Percentiles rank a stretch among this genome's conserved stretches.
Conservation (phyloP, 2,797 vertebrate species). For the Poeciliopsis paucimaculata region DNA sequence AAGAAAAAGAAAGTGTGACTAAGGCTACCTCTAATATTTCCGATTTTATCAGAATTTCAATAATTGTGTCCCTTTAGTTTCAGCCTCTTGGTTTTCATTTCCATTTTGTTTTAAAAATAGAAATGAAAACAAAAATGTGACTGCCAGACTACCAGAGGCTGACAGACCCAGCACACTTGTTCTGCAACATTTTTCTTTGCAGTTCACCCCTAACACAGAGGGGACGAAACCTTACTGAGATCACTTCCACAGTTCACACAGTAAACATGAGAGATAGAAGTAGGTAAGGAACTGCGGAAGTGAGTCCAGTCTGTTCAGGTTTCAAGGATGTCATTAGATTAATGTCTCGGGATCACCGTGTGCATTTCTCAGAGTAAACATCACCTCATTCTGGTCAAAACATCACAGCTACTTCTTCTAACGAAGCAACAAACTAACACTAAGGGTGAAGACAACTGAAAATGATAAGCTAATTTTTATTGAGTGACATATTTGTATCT, state of each 20-base stretch:
- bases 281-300: conserved; percentile 47
- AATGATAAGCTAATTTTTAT: conserved; percentile 14
- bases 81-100: conserved; percentile 19
- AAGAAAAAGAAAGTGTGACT: conserved; percentile 40
- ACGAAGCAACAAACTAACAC: conserved; percentile 24
- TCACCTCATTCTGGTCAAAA: conserved; percentile 62
- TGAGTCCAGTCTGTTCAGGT: conserved; percentile 37
- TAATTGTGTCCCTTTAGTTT: conserved; percentile 34
- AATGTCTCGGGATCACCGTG: conserved; percentile 43
- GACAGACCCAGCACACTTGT: conserved; percentile 65
- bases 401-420: conserved; percentile 36
- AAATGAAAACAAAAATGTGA: conserved; percentile 35
- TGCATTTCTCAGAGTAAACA: conserved; percentile 43
- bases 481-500: conserved; percentile 7
- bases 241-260: conserved; percentile 19
- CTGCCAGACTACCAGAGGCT: conserved; percentile 37
- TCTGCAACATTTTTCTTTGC: conserved; percentile 66
- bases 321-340: conserved; percentile 63
- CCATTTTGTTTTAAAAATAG: conserved; percentile 15
- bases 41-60: conserved; percentile 57
- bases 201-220: conserved; percentile 41
- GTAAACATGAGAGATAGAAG: conserved; percentile 25
- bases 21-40: conserved; percentile 69
- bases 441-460: background rate
- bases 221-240: conserved; percentile 33